phyloP scores from a whole-genome alignment of 2,888 invertebrate species.

The Acronicta alni region DNA sequence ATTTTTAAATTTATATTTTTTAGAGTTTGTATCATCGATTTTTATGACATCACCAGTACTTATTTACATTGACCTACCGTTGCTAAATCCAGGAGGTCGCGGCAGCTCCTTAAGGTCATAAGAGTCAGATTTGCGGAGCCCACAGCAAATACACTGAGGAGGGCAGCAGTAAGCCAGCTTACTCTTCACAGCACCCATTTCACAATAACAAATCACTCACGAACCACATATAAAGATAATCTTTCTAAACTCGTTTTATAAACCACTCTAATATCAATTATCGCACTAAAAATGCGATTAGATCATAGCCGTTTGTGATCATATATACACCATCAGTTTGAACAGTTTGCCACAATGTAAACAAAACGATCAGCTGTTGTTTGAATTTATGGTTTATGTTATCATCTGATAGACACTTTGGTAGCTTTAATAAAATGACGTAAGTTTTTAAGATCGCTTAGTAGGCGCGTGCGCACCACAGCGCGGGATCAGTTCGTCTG shows the following conservation, averaged over 20 bases:
- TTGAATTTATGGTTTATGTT: constrained; percentile 57
- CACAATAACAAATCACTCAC: constrained; percentile 47
- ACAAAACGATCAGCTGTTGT: constrained; percentile 68
- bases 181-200: constrained; percentile 81
- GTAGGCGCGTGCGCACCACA: constrained; percentile 71
- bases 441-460: constrained; percentile 10
- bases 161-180: constrained; percentile 71
- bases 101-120: constrained; percentile 81
- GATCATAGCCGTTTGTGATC: constrained; percentile 69
- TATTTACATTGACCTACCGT: constrained; percentile 72
- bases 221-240: constrained; percentile 50
- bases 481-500: constrained; percentile 70
- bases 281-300: constrained; percentile 67
- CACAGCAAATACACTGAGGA: constrained; percentile 69
- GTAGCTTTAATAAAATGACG: constrained; percentile 25
- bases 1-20: constrained; percentile 32
- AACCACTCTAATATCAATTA: constrained; percentile 68
- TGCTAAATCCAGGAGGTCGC: constrained; percentile 76
- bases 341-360: constrained; percentile 69
- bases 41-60: constrained; percentile 55
- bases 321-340: constrained; percentile 45
- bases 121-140: constrained; percentile 65
- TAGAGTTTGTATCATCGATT: constrained; percentile 29
- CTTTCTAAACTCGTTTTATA: constrained; percentile 30
- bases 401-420: constrained; percentile 14